Percentiles rank a stretch among this genome's conserved stretches.
These are phyloP conservation scores for Onychorhynchus coronatus DNA, from an alignment of 2,113 vertebrate species.

Conservation along the genomic window DNA sequence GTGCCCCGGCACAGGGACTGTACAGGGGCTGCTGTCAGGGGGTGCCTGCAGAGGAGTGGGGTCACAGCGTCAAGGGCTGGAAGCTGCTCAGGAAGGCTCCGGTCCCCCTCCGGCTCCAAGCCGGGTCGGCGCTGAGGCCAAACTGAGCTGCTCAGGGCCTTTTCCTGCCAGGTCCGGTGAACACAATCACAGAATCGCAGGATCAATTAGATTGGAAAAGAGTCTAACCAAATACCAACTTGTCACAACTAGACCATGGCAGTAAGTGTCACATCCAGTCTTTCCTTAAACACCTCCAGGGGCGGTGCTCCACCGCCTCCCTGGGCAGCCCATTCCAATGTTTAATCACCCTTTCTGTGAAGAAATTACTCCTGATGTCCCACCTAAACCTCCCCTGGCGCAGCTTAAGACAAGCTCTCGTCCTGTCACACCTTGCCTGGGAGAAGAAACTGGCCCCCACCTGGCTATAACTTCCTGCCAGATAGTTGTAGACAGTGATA, in stretches of 20 bases:
- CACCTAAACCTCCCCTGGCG: not conserved
- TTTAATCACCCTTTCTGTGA: not conserved
- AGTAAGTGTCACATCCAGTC: not conserved
- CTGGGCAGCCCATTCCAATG: not conserved
- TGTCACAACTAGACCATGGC: not conserved
- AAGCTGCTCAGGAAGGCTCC: accelerated
- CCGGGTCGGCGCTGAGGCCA: accelerated
- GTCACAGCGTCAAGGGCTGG: not conserved
- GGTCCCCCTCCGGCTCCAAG: not conserved
- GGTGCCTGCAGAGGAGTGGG: not conserved
- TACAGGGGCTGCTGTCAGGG: not conserved
- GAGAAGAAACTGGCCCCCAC: not conserved
- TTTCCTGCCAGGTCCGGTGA: not conserved
- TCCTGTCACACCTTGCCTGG: not conserved
- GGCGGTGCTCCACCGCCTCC: accelerated
- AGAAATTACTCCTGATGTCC: not conserved
- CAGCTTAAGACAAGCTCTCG: not conserved
- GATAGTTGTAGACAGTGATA: not conserved
- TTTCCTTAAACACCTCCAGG: not conserved
- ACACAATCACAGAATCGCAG: not conserved
- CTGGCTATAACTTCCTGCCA: not conserved
- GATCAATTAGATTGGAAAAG: not conserved
- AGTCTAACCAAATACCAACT: accelerated
- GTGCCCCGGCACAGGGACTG: not conserved
- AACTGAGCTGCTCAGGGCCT: not conserved